Evolutionary conservation across 2,113 vertebrate genomes (phyloP).

Genomic region (Corvus hawaiiensis): DNA sequence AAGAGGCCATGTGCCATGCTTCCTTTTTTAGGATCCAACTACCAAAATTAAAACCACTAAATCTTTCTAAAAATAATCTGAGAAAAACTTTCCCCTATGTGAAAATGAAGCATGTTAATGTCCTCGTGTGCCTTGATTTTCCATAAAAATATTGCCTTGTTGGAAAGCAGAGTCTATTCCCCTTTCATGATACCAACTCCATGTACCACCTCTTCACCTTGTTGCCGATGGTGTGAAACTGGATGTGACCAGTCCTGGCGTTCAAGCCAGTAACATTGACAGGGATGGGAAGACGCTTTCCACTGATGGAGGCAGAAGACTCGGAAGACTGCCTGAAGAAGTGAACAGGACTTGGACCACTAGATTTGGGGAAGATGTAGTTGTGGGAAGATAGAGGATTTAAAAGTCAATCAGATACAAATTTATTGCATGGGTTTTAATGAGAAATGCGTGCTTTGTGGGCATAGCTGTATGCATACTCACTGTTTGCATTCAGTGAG

Average conservation of each 20-base stretch:
- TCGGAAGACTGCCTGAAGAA: background rate
- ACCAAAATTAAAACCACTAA: constrained; percentile 62
- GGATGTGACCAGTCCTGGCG: background rate
- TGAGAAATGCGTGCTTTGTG: constrained; percentile 33
- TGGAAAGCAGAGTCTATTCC: background rate
- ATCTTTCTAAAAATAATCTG: constrained; percentile 60
- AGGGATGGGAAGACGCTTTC: background rate
- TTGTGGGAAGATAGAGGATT: constrained; percentile 40
- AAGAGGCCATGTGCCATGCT: constrained; percentile 50
- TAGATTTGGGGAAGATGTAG: background rate
- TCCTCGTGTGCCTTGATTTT: constrained; percentile 38
- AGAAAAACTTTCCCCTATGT: constrained; percentile 36
- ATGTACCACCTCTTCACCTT: background rate
- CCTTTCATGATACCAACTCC: background rate
- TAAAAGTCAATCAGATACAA: constrained; percentile 59
- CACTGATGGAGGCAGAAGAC: background rate
- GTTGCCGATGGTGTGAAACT: background rate
- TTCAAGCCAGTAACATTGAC: background rate
- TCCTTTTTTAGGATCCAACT: constrained; percentile 47
- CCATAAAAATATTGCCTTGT: background rate
- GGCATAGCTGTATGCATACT: background rate
- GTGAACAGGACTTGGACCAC: background rate
- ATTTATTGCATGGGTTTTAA: constrained; percentile 36
- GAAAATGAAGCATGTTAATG: constrained; percentile 28
- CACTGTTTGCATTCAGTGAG: constrained; percentile 55